Base-by-base conservation (phyloP, 2,113 vertebrate species). In the Thermophis baileyi region DNA sequence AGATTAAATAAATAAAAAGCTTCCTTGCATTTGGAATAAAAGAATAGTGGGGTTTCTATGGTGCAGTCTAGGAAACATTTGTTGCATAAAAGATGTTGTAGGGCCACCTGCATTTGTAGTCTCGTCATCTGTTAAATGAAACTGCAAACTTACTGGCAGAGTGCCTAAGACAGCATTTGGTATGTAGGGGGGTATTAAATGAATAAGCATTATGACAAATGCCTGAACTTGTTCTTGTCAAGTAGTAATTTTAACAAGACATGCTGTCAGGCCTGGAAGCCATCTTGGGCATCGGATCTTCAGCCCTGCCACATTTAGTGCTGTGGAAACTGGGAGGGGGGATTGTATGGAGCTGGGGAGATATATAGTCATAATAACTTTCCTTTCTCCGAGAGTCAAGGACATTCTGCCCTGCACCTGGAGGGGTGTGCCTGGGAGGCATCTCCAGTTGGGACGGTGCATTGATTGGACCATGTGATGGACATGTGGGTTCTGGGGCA, bases 151-250 rank as follows among this genome's bases (percentile, higher is more conserved):
- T 88, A 47, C 22, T 88, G 91, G 85, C 54, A 63, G 30, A 4
- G 30, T 88, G 91, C 85, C 91, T 86, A 91, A 91, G 30, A 22
- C 6, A 51, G 53, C 85, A 25, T 87, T 53, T 87, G 86, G 91
- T 87, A 24, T 49, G 91, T 69, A 81, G 22, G 69, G 49, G 87
- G 85, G 46, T 51, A 57, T 63, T 50, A 63, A 91, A 16, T 91
- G 90, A 57, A 57, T 60, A 18, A 86, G 49, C 54, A 87, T 47
- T 63, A 91, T 46, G 54, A 91, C 91, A 91, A 87, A 87, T 87
- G 91, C 50, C 74, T 55, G 74, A 86, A 55, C 81, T 46, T 85
- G 53, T 55, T 86, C 81, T 55, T 91, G 51, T 91, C 81, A 91
- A 85, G 81, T 27, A 47, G 57, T 63, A 63, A 63, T 49, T 69